Conservation (phyloP, 2,888 invertebrate genomes). For the Agrochola circellaris region DNA sequence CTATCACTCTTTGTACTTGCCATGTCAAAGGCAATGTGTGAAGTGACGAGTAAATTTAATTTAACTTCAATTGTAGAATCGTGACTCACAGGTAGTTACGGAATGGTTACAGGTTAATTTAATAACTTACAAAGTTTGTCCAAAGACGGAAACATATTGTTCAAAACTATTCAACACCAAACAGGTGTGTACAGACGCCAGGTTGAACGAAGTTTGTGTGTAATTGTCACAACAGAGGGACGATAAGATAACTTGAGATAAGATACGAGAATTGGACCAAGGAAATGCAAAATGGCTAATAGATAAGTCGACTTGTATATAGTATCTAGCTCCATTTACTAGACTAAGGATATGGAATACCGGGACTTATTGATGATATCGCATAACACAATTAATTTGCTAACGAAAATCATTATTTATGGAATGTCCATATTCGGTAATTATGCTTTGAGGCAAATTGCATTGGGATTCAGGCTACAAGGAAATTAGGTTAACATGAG, state of each 20-base stretch:
- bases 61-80: slow-evolving; percentile 20
- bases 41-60: slow-evolving; percentile 29
- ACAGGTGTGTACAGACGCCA: slow-evolving; percentile 34
- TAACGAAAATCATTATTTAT: not conserved
- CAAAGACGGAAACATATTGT: slow-evolving; percentile 16
- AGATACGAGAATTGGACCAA: slow-evolving; percentile 84
- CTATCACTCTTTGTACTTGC: slow-evolving; percentile 52
- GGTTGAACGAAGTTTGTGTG: slow-evolving; percentile 35
- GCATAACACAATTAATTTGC: not conserved
- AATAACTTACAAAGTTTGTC: slow-evolving; percentile 10
- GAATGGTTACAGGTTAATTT: slow-evolving; percentile 14
- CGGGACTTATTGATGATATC: not conserved
- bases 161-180: slow-evolving; percentile 18
- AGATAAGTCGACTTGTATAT: slow-evolving; percentile 22
- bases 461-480: not conserved
- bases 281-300: slow-evolving; percentile 73
- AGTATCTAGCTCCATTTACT: not conserved
- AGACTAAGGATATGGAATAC: not conserved
- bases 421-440: not conserved
- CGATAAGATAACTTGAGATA: slow-evolving; percentile 74
- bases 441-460: not conserved
- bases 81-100: slow-evolving; percentile 46
- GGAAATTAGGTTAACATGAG: not conserved
- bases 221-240: slow-evolving; percentile 46
- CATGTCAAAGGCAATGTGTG: slow-evolving; percentile 57